Evolutionary conservation across 2,797 vertebrate genomes (phyloP), one percentile per base, ranked within the genome.

Genomic region (Fistularia tabacaria): DNA sequence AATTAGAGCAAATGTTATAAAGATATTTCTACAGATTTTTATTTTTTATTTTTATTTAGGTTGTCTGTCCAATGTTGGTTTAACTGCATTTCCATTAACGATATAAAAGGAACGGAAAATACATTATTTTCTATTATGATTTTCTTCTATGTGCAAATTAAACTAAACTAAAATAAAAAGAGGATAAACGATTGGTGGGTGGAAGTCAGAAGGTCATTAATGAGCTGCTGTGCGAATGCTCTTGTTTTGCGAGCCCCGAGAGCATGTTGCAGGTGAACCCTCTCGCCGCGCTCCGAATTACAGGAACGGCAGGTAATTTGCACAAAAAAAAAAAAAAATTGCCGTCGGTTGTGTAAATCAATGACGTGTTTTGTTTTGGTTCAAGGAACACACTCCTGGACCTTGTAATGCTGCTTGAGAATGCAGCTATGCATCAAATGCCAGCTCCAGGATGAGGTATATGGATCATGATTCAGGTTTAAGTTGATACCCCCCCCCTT

Each of bases 401-500:
- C 37, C 49, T 75, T 71, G 68, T 71, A 64, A 78, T 46, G 53
- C 46, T 56, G 44, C 59, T 63, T 71, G 50, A 63, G 51, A 66
- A 81, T 14, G 0, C 54, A 68, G 50, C 59, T 62, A 56, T 62
- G 74, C 62, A 57, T 64, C 64, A 60, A 71, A 71, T 74, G 55
- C 51, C 64, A 63, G 51, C n/a, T 64, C 50, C 25, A 71, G 48
- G 41, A 44, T 65, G 71, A 62, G 39, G 69, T n/a, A 81, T 83
- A 79, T 73, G 76, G 77, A 86, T 83, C 77, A 64, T 8, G 36
- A 47, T 70, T 81, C 65, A 59, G 65, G 79, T 82, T 84, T 62
- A 73, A 77, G 69, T 69, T 76, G 66, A 82, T 77, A 64, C 50
- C 36, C 56, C 49, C 45, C 45, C 36, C 38, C 50, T 7, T 14